Evolutionary conservation across 2,888 invertebrate genomes (phyloP).

Genomic region (Rhynchonema sp.): DNA sequence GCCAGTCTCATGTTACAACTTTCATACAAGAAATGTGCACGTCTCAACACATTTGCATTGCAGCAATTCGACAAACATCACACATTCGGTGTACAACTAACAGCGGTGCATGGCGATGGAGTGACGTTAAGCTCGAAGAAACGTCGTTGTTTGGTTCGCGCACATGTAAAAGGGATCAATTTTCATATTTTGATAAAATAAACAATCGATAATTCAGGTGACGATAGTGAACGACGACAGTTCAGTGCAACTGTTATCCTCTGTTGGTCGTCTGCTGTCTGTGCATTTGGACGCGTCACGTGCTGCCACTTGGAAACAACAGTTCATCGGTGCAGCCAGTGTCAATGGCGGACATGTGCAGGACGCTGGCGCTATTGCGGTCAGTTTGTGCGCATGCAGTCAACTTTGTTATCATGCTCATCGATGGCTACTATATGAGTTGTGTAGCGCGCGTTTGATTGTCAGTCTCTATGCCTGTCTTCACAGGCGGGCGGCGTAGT

Average conservation of each 20-base stretch:
- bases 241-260: conserved; percentile 36
- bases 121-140: conserved; percentile 31
- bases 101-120: conserved; percentile 33
- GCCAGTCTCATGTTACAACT: no score
- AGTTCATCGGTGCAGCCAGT: conserved; percentile 37
- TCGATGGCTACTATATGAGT: no score
- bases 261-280: conserved; percentile 29
- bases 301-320: conserved; percentile 37
- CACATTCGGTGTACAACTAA: conserved; percentile 37
- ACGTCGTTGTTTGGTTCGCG: conserved; percentile 30
- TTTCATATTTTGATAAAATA: no score
- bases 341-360: conserved; percentile 41
- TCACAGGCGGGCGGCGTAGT: no score
- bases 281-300: conserved; percentile 32
- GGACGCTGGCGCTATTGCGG: conserved; percentile 29
- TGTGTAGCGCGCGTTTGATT: no score
- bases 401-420: no score
- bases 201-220: no score
- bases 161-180: no score
- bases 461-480: no score
- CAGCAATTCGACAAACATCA: conserved; percentile 38
- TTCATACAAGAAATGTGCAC: no score
- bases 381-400: no score
- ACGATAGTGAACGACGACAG: conserved; percentile 39
- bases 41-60: no score